phyloP scores from a whole-genome alignment of 2,888 invertebrate genomes.

The Agrotis segetum region DNA sequence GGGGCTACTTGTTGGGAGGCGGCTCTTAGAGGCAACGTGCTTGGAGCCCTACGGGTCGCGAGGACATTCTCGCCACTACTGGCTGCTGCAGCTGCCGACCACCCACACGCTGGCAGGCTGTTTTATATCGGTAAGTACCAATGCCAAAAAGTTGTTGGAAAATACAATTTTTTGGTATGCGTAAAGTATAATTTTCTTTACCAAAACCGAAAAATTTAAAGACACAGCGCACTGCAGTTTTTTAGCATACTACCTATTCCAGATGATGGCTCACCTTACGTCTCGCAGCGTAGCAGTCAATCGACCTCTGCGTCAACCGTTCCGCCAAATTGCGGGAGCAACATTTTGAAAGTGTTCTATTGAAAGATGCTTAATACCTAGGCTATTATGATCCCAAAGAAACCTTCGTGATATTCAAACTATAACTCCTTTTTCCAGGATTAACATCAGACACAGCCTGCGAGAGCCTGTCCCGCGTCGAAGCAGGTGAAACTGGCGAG shows the following conservation, averaged over 20 bases:
- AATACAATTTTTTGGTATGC: neutral
- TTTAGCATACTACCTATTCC: neutral
- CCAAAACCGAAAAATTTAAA: neutral
- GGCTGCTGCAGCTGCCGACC: constrained; percentile 89
- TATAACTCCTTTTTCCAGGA: constrained; percentile 70
- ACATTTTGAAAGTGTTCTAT: too few relatives aligned
- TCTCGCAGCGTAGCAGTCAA: too few relatives aligned
- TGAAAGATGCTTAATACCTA: too few relatives aligned
- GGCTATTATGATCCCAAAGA: too few relatives aligned
- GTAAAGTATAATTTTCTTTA: neutral
- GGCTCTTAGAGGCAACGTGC: constrained; percentile 93
- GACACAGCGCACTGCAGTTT: too few relatives aligned
- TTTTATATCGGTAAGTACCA: constrained; percentile 91
- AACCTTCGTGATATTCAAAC: neutral
- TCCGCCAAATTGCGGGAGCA: too few relatives aligned
- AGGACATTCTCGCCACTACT: constrained; percentile 94
- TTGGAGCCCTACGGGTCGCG: constrained; percentile 93
- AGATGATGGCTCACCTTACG: neutral
- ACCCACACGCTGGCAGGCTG: constrained; percentile 92
- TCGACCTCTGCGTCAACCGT: too few relatives aligned
- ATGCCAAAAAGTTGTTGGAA: too few relatives aligned
- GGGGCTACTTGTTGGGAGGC: constrained; percentile 94
- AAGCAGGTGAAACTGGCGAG: constrained; percentile 76
- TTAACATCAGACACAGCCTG: constrained; percentile 88
- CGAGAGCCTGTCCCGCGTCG: constrained; percentile 80